Conservation (phyloP, 2,797 vertebrate species). For the Ateles fusciceps region DNA sequence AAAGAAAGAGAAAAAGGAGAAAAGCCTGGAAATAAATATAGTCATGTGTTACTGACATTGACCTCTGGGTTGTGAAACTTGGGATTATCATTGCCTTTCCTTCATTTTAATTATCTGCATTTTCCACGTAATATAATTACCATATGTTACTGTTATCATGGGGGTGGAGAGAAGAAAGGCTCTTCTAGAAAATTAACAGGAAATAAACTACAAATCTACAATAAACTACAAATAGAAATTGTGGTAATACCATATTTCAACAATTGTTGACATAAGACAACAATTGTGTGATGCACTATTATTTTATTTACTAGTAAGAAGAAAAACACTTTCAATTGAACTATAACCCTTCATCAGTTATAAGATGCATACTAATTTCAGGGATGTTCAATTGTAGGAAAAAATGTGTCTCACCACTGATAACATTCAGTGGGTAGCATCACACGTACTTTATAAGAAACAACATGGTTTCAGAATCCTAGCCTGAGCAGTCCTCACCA, state of each 20-base stretch:
- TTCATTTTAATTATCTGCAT: background rate
- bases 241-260: background rate
- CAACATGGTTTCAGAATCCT: background rate
- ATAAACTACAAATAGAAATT: background rate
- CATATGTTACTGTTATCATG: background rate
- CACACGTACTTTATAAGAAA: accelerated
- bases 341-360: too few relatives aligned
- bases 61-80: background rate
- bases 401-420: background rate
- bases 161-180: background rate
- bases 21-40: background rate
- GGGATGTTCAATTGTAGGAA: background rate
- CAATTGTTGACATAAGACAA: background rate
- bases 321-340: background rate
- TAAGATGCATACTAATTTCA: background rate
- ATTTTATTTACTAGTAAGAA: background rate
- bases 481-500: background rate
- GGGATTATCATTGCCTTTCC: background rate
- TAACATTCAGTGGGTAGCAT: too few relatives aligned
- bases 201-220: background rate
- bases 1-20: background rate
- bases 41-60: background rate
- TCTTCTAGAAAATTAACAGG: conserved; percentile 10
- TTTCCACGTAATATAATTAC: background rate
- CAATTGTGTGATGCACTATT: background rate